phyloP scores from a whole-genome alignment of 2,888 invertebrate genomes.

The Gari tellinella region DNA sequence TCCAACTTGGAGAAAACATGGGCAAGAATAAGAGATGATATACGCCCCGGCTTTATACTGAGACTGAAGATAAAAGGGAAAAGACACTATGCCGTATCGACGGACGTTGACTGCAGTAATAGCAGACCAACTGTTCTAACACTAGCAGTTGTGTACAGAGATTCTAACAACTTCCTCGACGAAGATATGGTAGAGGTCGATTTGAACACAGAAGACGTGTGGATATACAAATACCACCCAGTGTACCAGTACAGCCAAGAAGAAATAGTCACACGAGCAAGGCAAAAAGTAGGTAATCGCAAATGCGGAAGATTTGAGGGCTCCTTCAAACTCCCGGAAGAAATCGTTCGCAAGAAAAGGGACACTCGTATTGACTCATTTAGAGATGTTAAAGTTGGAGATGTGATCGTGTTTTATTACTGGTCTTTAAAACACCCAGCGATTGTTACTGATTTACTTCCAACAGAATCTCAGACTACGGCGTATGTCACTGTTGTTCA shows the following conservation, averaged over 20 bases:
- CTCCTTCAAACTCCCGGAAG: slow-evolving; percentile 22
- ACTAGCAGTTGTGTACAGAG: slow-evolving; percentile 31
- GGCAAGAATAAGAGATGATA: slow-evolving; percentile 34
- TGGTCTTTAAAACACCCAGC: slow-evolving; percentile 32
- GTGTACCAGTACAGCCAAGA: slow-evolving; percentile 17
- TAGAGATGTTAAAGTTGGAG: slow-evolving; percentile 17
- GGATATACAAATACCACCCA: slow-evolving; percentile 33
- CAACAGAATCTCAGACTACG: slow-evolving; percentile 4
- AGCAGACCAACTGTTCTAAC: slow-evolving; percentile 3
- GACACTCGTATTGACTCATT: background rate
- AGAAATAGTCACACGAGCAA: slow-evolving; percentile 27
- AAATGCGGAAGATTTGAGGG: slow-evolving; percentile 15
- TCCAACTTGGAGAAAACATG: background rate
- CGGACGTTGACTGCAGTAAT: slow-evolving; percentile 2
- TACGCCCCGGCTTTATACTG: slow-evolving; percentile 20
- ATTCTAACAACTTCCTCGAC: background rate
- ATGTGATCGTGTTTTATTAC: slow-evolving; percentile 21
- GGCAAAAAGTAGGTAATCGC: slow-evolving; percentile 19
- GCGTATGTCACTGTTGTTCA: slow-evolving; percentile 27
- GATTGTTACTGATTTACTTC: slow-evolving; percentile 13
- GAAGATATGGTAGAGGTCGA: slow-evolving; percentile 28
- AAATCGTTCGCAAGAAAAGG: slow-evolving; percentile 26
- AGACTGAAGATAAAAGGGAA: slow-evolving; percentile 14
- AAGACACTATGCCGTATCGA: slow-evolving; percentile 33
- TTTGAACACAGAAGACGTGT: slow-evolving; percentile 22